Conservation (phyloP, 2,888 invertebrate genomes). For the Stegana nigrithorax region DNA sequence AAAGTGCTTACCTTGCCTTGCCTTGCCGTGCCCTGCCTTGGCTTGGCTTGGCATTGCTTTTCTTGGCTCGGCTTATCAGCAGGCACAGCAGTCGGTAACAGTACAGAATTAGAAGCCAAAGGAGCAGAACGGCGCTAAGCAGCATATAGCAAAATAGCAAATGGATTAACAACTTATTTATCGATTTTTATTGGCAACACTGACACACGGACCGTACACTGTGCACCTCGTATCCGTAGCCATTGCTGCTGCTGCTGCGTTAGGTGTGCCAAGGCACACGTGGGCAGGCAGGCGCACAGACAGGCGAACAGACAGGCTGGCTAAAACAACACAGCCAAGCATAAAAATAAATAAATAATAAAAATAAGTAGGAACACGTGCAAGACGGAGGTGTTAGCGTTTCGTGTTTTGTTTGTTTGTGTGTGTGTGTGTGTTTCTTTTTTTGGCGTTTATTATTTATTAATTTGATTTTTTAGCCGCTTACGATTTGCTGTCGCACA, state of each 20-base stretch:
- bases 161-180: constrained; percentile 49
- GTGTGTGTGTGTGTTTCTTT: not conserved
- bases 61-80: too few species aligned
- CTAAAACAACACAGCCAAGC: too few species aligned
- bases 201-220: not conserved
- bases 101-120: not conserved
- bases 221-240: not conserved
- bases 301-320: not conserved
- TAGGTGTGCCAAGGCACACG: not conserved
- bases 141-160: constrained; percentile 26
- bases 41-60: too few species aligned
- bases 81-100: not conserved
- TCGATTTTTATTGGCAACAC: constrained; percentile 38
- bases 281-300: too few species aligned
- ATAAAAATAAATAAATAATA: too few species aligned
- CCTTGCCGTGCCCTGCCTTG: too few species aligned
- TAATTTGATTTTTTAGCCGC: constrained; percentile 45
- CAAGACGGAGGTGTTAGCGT: too few species aligned
- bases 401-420: not conserved
- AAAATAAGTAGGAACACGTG: too few species aligned
- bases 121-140: not conserved
- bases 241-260: not conserved
- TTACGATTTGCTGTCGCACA: too few species aligned
- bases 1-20: too few species aligned
- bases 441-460: constrained; percentile 37